Base-by-base conservation (phyloP, 2,888 invertebrate genomes). In the Drosophila pegasa region DNA sequence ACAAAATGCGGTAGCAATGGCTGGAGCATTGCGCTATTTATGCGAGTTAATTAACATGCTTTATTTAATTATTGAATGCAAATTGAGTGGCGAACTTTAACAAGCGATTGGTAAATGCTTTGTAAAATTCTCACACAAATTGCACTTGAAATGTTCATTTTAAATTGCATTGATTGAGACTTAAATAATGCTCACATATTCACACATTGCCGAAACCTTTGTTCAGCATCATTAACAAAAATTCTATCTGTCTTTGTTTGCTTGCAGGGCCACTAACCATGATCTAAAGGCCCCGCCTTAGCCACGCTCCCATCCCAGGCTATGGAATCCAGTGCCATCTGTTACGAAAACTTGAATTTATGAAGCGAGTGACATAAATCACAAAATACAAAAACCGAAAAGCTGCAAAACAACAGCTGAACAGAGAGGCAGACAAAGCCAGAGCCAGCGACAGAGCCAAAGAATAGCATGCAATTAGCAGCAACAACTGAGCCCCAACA, bases 311-410 rank as follows among this genome's bases (percentile, higher is more conserved):
- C 68, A 54, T 16, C 40, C 55, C 33, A 64, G 43, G 58, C 64
- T 33, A 59, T 71, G 72, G 58, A 45, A 56, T 33, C 70, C 31
- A 61, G 50, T 50, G 38, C 61, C 69, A 78, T 69, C 59, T 63
- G 65, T 63, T 77, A 60, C 55, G 57, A 43, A 57, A 74, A 76
- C 64, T 68, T 65, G 59, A 78, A 64, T 67, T 74, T 67, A 75
- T 74, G 61, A 60, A 67, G 70, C 63, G 70, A 66, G 54, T 54
- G 65, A 57, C 71, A 80, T 73, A 81, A 80, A 80, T 77, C 83
- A 78, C 29, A 51, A 57, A 43, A 57, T 41, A 60, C 51, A 38
- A 35, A 38, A 33, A 6, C 25, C 63, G 20, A 69, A 51, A 54
- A 60, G 37, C 69, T 20, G 27, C 52, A 54, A 25, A n/a, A 37